Evolutionary conservation across 1,140 invertebrate species (phyloP).

Genomic region (Drosophila tristis): DNA sequence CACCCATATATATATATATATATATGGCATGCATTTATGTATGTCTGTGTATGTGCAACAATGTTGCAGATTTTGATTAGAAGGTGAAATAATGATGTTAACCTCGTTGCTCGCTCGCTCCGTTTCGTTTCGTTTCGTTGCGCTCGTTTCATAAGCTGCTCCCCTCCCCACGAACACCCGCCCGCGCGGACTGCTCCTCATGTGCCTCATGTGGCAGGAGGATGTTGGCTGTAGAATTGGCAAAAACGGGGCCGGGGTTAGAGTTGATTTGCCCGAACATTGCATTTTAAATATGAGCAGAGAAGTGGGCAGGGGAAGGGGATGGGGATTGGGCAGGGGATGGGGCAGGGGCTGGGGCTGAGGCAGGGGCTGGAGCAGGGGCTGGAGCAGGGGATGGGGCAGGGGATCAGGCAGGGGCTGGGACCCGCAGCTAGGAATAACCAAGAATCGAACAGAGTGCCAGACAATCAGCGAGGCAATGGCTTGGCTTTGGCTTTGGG

Average conservation of each 20-base stretch:
- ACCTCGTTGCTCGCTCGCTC: constrained; percentile 45
- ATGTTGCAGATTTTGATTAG: constrained; percentile 78
- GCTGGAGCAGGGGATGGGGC: background rate
- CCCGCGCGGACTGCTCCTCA: constrained; percentile 5
- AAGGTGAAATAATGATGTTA: constrained; percentile 83
- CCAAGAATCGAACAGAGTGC: constrained; percentile 7
- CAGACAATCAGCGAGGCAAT: constrained; percentile 32
- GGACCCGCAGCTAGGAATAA: constrained; percentile 48
- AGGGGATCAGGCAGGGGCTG: too few relatives aligned
- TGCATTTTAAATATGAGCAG: too few relatives aligned
- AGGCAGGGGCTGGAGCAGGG: background rate
- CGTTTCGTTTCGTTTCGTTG: constrained; percentile 41
- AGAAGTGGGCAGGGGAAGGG: too few relatives aligned
- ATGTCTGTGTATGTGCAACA: constrained; percentile 4
- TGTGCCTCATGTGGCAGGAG: constrained; percentile 35
- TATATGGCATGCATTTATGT: constrained; percentile 1
- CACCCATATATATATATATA: background rate
- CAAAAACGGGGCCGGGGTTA: constrained; percentile 69
- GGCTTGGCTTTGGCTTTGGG: too few relatives aligned
- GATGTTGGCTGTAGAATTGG: constrained; percentile 13
- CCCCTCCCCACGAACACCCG: too few relatives aligned
- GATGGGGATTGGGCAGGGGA: too few relatives aligned
- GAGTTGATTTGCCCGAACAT: constrained; percentile 46
- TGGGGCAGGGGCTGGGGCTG: too few relatives aligned
- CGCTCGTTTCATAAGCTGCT: constrained; percentile 50